Base-by-base conservation (phyloP, 2,888 invertebrate genomes). In the Autographa gamma region DNA sequence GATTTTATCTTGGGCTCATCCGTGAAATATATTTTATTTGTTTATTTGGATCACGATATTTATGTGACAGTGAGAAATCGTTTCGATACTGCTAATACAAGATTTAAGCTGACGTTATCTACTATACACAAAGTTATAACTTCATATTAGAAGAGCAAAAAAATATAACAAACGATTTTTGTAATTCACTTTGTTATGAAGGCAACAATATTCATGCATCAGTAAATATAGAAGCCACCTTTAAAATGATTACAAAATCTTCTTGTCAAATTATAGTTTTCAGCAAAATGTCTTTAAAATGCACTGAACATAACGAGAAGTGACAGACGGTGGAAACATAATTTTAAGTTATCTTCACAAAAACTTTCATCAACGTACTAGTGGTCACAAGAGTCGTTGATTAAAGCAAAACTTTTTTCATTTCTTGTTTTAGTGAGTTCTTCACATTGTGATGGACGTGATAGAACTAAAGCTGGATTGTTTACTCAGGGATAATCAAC, bases 361-460 rank as follows among this genome's bases (percentile, higher is more conserved):
- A 87, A 88, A 85, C 83, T 85, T 86, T 81, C 69, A 73, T 76
- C 77, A 81, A 71, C 63, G 73, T 77, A 77, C 79, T 85, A 86
- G 86, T 86, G 84, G 85, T 84, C 85, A 88, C 85, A 86, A 87
- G 85, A 86, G 82, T 82, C 83, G 74, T 81, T 90, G 89, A 89
- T 91, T 90, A 90, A 90, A 90, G 86, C 76, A 59, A 72, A 89
- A 90, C 86, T 90, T 91, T 90, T 91, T 90, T 91, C 86, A 90
- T 92, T 90, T 86, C 86, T 86, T 88, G 83, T 87, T 85, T 81
- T 80, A 82, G 77, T 82, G 80, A 83, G 80, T 85, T 83, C 77
- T 84, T 75, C 81, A 82, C 84, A 83, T 81, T 86, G 85, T 86
- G 85, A 86, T 84, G 80, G 82, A 86, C 83, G 84, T 85, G 85